Base-by-base conservation (phyloP, 2,888 invertebrate species). In the Punctoribates punctum region DNA sequence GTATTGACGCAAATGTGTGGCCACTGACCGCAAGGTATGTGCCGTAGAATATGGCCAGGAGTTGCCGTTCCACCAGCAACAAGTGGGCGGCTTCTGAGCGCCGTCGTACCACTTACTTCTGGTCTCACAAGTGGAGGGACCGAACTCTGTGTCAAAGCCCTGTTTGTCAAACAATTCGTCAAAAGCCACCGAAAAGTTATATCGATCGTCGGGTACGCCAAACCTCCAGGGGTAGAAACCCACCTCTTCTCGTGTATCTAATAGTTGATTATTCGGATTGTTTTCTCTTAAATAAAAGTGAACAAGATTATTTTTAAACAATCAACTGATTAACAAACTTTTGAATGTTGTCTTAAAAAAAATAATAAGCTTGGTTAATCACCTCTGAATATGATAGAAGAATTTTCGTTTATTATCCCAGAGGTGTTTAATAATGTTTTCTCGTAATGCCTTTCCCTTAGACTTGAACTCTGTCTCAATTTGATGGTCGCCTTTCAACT, bases 11-110 rank as follows among this genome's bases (percentile, higher is more conserved):
- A 65, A 27, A 38, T 65, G 38, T 15, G 17, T n/a, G 29, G 65
- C 29, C n/a, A 65, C 6, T 20, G 65, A 65, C 20, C 65, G 4
- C 23, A 65, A 27, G 1, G 17, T n/a, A 38, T 38, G 34, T 15
- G 65, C 34, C 38, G 65, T 65, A 8, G 65, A 65, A 15, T 65
- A 65, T n/a, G 65, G 65, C 65, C 65, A 65, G 6, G 65, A 65
- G 20, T 65, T 65, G 2, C 65, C 65, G 20, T 65, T 65, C 65
- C 65, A 65, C 65, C 65, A 65, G 34, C 65, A 65, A 65, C 65
- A 65, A 8, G 1, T 62, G 1, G 62, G 65, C 0, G 23, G 29
- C 11, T 1, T 38, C n/a, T 65, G 65, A 3, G 15, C 8, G 1
- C 65, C 65, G 38, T 34, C 38, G 25, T 65, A 65, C 65, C 65